Evolutionary conservation across 2,797 vertebrate species (phyloP), one percentile per base, ranked within the genome.

Genomic region (Sarcoramphus papa): DNA sequence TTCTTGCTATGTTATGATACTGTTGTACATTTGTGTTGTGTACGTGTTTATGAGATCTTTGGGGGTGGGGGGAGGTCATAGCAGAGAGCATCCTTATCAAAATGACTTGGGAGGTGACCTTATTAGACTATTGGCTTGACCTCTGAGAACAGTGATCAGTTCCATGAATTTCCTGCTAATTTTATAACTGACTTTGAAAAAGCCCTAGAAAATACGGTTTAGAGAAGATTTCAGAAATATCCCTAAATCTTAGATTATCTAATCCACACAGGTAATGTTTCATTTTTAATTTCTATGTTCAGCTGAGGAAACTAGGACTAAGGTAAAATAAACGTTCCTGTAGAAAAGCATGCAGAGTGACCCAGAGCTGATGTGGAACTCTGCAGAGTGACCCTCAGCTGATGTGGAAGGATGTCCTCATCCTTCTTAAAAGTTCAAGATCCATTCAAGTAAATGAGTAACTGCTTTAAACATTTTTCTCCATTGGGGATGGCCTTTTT

Each of bases 401-500:
- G 2, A 27, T 4, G 7, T 53, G 30, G 30, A 88, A 21, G 37
- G 37, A 37, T 37, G 37, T 37, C 37, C 37, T 4, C 15, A 37
- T 24, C 13, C 7, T 72, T 60, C 41, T 76, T 65, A 41, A 50
- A 75, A 48, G 20, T 18, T 59, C 31, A 72, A 56, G 48, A 59
- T 83, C 12, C 3, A 16, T 33, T 37, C 12, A 54, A 78, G 6
- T 24, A 80, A 85, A 65, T 4, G 0, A 76, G 8, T 21, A 75
- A 12, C 15, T 67, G 9, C 18, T 79, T 82, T 35, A 70, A 92
- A 62, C 1, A 17, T 35, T 51, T 63, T 53, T 37, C 4, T 70
- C 33, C 3, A 23, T 10, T 60, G 47, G 0, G 12, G 14, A 31
- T 40, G 3, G 2, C 1, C 0, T 30, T 30, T 68, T 45, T 13